Percentiles rank a stretch among this genome's conserved stretches.
phyloP scores from a whole-genome alignment of 2,797 vertebrate genomes.

The Microctenopoma lineatum region DNA sequence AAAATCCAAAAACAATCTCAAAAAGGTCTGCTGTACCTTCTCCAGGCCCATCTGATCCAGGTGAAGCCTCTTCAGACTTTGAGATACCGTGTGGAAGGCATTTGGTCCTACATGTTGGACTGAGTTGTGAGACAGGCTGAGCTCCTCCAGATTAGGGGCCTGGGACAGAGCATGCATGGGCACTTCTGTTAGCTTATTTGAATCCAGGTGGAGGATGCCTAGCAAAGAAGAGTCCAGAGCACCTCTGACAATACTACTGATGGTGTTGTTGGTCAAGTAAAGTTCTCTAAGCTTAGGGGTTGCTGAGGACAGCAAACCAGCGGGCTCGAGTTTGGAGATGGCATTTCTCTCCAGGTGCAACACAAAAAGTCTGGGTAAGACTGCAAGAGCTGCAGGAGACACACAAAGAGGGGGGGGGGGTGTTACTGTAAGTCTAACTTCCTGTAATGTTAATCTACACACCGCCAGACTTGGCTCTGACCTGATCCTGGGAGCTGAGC shows the following conservation, averaged over 20 bases:
- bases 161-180: constrained; percentile 80
- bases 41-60: constrained; percentile 86
- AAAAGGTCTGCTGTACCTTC: constrained; percentile 71
- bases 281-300: constrained; percentile 82
- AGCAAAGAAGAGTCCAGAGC: constrained; percentile 82
- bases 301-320: constrained; percentile 76
- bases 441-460: neutral
- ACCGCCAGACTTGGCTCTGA: constrained; percentile 18
- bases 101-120: constrained; percentile 76
- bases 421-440: neutral
- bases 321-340: constrained; percentile 78
- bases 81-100: constrained; percentile 80
- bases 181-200: constrained; percentile 85
- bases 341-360: constrained; percentile 89
- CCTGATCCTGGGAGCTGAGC: constrained; percentile 78
- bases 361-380: constrained; percentile 85
- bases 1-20: neutral
- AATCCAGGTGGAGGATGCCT: constrained; percentile 86
- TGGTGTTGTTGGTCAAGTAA: constrained; percentile 85
- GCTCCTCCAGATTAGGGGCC: constrained; percentile 79
- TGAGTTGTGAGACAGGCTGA: constrained; percentile 87
- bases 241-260: constrained; percentile 68
- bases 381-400: constrained; percentile 63
- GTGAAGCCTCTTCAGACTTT: constrained; percentile 87
- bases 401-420: constrained; percentile 18